These are phyloP conservation scores for Archips crataeganus DNA, from an alignment of 2,888 invertebrate species.

Conservation along the genomic window DNA sequence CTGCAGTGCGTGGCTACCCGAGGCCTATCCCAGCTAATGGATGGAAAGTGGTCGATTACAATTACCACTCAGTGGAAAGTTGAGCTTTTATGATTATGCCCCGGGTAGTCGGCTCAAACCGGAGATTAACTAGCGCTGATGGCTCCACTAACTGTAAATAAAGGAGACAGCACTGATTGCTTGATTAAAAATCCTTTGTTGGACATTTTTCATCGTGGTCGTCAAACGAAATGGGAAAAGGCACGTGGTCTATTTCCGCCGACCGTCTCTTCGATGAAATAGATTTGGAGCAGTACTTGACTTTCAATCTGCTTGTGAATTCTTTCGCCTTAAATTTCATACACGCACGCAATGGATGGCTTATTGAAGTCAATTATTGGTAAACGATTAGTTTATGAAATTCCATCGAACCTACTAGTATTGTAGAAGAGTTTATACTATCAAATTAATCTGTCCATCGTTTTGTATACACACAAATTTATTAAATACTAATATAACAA, in stretches of 20 bases:
- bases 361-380: not conserved
- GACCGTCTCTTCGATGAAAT: slow-evolving; percentile 18
- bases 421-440: too few species aligned
- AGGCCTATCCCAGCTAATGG: slow-evolving; percentile 61
- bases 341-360: not conserved
- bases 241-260: slow-evolving; percentile 24
- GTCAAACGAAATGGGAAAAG: slow-evolving; percentile 33
- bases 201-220: slow-evolving; percentile 33
- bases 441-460: too few species aligned
- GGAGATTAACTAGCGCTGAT: slow-evolving; percentile 42
- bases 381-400: not conserved
- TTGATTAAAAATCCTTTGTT: slow-evolving; percentile 40
- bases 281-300: slow-evolving; percentile 17
- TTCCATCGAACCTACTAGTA: not conserved
- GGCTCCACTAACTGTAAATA: slow-evolving; percentile 30
- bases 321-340: not conserved
- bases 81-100: slow-evolving; percentile 61
- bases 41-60: slow-evolving; percentile 75
- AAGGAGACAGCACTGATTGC: slow-evolving; percentile 32
- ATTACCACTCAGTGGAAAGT: slow-evolving; percentile 71
- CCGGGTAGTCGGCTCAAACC: slow-evolving; percentile 38
- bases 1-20: slow-evolving; percentile 37
- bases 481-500: too few species aligned
- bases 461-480: not conserved
- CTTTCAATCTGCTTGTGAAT: not conserved